Evolutionary conservation across 2,888 invertebrate genomes (phyloP).

Genomic region (Conistra vaccinii): DNA sequence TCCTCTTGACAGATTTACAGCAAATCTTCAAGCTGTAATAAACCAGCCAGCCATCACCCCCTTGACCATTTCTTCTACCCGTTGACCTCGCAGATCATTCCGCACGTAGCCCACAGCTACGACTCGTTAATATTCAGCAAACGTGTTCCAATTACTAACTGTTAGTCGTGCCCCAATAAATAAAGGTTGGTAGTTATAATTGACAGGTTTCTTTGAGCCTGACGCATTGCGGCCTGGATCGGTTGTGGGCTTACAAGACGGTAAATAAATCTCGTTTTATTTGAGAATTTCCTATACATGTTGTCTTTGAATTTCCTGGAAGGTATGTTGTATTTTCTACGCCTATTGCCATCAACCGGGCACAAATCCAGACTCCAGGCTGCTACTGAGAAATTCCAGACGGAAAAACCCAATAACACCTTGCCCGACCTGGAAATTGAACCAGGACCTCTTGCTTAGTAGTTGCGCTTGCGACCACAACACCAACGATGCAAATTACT

Average conservation of each 20-base stretch:
- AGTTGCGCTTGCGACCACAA: too few species aligned
- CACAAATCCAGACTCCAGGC: too few species aligned
- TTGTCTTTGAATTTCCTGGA: neutral
- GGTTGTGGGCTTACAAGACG: constrained; percentile 18
- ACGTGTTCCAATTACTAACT: constrained; percentile 62
- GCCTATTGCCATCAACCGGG: too few species aligned
- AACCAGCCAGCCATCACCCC: constrained; percentile 16
- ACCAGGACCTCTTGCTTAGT: too few species aligned
- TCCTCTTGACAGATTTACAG: neutral
- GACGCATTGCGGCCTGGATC: constrained; percentile 50
- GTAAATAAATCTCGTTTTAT: constrained; percentile 43
- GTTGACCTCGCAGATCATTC: constrained; percentile 44
- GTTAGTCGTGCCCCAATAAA: constrained; percentile 54
- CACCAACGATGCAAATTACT: too few species aligned
- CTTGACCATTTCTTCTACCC: constrained; percentile 30
- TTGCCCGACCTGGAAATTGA: too few species aligned
- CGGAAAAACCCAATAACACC: too few species aligned
- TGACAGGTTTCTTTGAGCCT: constrained; percentile 53
- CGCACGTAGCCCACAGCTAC: constrained; percentile 25
- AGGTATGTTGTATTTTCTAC: neutral
- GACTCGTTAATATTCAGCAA: constrained; percentile 46
- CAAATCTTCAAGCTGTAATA: constrained; percentile 2
- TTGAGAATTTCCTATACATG: neutral
- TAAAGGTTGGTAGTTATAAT: constrained; percentile 56
- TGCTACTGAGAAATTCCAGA: too few species aligned